Evolutionary conservation across 2,797 vertebrate species (phyloP).

Genomic region (Protosalanx chinensis): DNA sequence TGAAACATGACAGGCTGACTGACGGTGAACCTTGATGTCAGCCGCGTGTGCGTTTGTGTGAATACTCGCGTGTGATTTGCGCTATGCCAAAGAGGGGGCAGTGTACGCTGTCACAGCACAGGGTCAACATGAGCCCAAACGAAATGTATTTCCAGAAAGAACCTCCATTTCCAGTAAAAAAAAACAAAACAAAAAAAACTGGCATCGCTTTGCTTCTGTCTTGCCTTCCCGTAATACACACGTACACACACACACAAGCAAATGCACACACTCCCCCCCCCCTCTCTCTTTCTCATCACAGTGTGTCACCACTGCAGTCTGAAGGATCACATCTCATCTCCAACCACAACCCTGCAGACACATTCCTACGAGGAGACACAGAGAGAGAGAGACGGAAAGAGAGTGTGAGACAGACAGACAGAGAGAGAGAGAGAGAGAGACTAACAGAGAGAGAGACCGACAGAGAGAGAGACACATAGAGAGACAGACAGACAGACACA

Average conservation of each 20-base stretch:
- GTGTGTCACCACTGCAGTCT: background rate
- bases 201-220: background rate
- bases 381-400: background rate
- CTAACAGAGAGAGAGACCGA: too few relatives aligned
- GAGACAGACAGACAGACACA: too few relatives aligned
- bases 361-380: background rate
- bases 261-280: background rate
- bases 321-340: background rate
- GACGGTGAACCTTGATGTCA: background rate
- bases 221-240: background rate
- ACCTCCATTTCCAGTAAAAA: background rate
- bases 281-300: background rate
- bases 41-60: background rate
- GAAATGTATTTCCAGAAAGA: background rate
- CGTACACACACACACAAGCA: slow-evolving; percentile 10
- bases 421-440: background rate
- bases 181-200: too few relatives aligned
- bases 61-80: background rate
- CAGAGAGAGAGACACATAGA: too few relatives aligned
- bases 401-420: too few relatives aligned
- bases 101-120: background rate
- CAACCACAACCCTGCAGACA: background rate
- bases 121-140: background rate
- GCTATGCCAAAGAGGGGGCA: background rate
- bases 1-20: background rate